Evolutionary conservation across 2,797 vertebrate species (phyloP).

Genomic region (Enteromius viviparus): DNA sequence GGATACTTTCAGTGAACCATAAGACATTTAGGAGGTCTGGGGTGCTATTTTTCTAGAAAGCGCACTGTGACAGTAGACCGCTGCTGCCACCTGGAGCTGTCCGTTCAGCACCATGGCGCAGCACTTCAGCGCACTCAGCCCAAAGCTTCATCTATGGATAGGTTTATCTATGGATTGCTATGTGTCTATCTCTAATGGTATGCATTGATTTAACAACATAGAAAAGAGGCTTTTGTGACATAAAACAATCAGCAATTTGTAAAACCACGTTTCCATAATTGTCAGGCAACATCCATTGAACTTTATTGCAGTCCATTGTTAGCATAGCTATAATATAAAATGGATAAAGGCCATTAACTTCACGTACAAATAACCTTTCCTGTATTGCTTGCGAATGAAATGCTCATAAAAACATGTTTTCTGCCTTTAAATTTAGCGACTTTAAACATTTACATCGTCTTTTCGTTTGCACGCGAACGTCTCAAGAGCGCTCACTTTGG

Average conservation of each 20-base stretch:
- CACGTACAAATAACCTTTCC: neutral
- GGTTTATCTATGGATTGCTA: neutral
- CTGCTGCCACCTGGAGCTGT: conserved; percentile 54
- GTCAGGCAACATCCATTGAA: neutral
- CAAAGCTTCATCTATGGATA: neutral
- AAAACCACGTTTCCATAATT: neutral
- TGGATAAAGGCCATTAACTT: neutral
- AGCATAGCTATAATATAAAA: neutral
- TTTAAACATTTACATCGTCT: conserved; percentile 11
- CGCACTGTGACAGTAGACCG: neutral
- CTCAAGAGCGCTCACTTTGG: conserved; percentile 37
- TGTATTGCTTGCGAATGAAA: neutral
- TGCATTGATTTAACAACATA: neutral
- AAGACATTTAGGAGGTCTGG: neutral
- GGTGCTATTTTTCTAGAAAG: neutral
- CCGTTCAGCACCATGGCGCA: conserved; percentile 58
- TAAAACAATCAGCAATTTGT: neutral
- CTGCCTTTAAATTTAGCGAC: neutral
- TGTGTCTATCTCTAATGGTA: neutral
- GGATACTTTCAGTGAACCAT: neutral
- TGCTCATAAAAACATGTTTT: neutral
- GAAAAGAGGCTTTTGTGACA: neutral
- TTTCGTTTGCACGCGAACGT: conserved; percentile 32
- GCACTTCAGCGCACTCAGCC: conserved; percentile 1
- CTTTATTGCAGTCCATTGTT: neutral